Percentiles rank a stretch among this genome's conserved stretches.
Evolutionary conservation across 2,797 vertebrate genomes (phyloP).

Genomic region (Lepus oiostolus): DNA sequence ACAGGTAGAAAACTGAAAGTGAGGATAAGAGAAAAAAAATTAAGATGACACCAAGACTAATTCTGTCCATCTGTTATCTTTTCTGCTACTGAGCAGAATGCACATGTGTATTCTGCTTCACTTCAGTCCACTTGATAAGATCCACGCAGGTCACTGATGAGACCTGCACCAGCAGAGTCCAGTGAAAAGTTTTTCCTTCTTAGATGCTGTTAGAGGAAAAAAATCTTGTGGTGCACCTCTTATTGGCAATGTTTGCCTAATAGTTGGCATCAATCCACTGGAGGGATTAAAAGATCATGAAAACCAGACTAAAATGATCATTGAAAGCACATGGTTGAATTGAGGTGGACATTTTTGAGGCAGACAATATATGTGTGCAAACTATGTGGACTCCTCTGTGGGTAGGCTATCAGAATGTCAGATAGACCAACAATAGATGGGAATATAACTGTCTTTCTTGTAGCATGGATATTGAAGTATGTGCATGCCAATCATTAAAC

Average conservation of each 20-base stretch:
- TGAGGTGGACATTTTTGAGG: too few relatives aligned
- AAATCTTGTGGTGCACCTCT: not conserved
- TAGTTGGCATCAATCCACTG: fast-evolving
- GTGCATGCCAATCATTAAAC: not conserved
- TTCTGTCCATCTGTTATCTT: not conserved
- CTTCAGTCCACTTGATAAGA: not conserved
- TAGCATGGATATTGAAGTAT: not conserved
- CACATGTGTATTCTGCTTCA: not conserved
- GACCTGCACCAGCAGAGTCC: not conserved
- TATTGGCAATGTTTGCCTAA: not conserved
- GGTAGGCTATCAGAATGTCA: not conserved
- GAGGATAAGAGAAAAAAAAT: not conserved
- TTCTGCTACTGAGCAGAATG: not conserved
- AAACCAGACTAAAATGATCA: not conserved
- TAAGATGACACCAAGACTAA: not conserved
- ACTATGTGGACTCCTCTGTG: not conserved
- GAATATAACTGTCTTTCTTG: not conserved
- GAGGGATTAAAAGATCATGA: not conserved
- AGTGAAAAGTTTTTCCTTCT: not conserved
- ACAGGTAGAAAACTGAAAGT: not conserved
- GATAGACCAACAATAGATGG: not conserved
- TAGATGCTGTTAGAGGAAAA: not conserved
- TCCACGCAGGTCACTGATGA: not conserved
- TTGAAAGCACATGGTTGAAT: not conserved
- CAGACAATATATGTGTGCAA: not conserved